Base-by-base conservation (phyloP, 2,797 vertebrate genomes). In the Allobates femoralis region DNA sequence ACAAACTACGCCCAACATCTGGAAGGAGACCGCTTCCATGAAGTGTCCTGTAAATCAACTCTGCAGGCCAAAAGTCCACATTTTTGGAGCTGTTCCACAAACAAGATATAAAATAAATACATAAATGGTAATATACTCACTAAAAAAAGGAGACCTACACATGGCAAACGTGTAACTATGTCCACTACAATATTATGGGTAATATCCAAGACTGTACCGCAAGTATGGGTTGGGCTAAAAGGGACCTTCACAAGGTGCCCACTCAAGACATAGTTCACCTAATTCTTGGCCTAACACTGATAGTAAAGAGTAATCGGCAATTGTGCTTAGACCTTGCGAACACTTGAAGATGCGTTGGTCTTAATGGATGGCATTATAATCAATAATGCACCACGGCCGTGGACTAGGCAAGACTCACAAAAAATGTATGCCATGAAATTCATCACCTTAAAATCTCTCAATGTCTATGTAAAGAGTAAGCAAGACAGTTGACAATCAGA, bases 91-190 rank as follows among this genome's bases (percentile, higher is more conserved):
- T 51, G 37, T 28, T 41, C 71, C 41, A 62, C 53, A 55, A 55
- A 58, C 11, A 26, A 37, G 32, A 60, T 60, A 46, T 41, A 60
- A 62, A 74, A 74, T 74, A 74, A 73, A 73, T 73, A 46, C 37
- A 79, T 62, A 79, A 16, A 79, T 1, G 10, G 77, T 79, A 56
- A 58, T 30, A 28, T 56, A 19, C 51, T 37, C 76, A 58, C 30
- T 41, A 62, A 79, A 79, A 46, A 64, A 79, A 60, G 55, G 30
- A 41, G 32, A 60, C 23, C 76, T 60, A 60, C 55, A 32, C 75
- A 58, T 58, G 18, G 32, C 53, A 32, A 79, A 58, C 76, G 60
- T 79, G 53, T 79, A 79, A 79, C 76, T 58, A 58, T 11, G 32
- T 37, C 76, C 55, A 79, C 55, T 58, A 79, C 26, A 12, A 12